These are phyloP conservation scores for Cistogaster globosa DNA, from an alignment of 2,888 invertebrate genomes.

Conservation along the genomic window DNA sequence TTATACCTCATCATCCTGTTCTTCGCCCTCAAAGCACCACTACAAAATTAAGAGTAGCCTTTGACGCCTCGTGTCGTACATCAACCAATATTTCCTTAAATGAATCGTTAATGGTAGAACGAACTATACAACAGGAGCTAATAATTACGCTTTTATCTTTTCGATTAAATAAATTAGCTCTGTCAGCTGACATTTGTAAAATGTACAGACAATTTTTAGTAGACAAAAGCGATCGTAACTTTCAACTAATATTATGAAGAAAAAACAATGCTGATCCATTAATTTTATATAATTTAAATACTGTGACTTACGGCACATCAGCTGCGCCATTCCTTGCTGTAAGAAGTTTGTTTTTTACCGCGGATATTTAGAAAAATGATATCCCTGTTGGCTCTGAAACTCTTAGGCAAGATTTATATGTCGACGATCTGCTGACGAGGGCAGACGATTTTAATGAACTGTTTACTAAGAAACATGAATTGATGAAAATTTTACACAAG, in stretches of 20 bases:
- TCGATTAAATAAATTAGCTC: too few species aligned
- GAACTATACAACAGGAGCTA: slow-evolving; percentile 55
- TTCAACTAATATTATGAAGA: slow-evolving; percentile 40
- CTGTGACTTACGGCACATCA: slow-evolving; percentile 60
- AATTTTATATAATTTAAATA: slow-evolving; percentile 34
- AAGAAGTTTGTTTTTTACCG: slow-evolving; percentile 44
- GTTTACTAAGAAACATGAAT: too few species aligned
- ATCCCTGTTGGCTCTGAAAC: slow-evolving; percentile 68
- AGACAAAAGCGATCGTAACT: slow-evolving; percentile 36
- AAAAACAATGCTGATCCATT: slow-evolving; percentile 6
- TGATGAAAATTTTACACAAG: background rate
- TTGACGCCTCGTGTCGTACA: slow-evolving; percentile 1
- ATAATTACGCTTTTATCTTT: slow-evolving; percentile 25
- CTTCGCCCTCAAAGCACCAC: background rate
- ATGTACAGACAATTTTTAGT: slow-evolving; percentile 61
- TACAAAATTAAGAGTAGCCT: slow-evolving; percentile 8
- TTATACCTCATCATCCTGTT: slow-evolving; percentile 17
- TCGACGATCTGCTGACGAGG: slow-evolving; percentile 70
- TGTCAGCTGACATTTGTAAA: slow-evolving; percentile 49
- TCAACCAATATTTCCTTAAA: slow-evolving; percentile 44
- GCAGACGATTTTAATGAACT: slow-evolving; percentile 35
- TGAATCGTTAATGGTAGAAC: slow-evolving; percentile 52
- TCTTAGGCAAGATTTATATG: slow-evolving; percentile 68
- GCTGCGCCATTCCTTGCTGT: slow-evolving; percentile 63
- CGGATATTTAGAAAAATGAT: slow-evolving; percentile 49